These are phyloP conservation scores for Drosophila biarmipes DNA, from an alignment of 1,140 invertebrate species.

Conservation along the genomic window DNA sequence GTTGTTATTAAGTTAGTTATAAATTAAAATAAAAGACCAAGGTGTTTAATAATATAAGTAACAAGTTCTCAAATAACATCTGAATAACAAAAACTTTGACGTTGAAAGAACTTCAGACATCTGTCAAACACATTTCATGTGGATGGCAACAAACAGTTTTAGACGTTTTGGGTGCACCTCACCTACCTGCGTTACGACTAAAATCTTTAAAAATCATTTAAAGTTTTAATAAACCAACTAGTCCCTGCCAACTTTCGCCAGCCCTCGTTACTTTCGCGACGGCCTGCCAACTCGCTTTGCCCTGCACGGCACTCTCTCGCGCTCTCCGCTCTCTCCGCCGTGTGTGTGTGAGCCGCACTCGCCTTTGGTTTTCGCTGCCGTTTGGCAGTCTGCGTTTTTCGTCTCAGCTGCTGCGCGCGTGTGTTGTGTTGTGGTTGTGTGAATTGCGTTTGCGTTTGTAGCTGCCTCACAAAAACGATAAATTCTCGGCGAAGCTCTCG, in stretches of 20 bases:
- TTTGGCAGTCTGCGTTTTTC: constrained; percentile 35
- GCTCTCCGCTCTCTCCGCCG: constrained; percentile 18
- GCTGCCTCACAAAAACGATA: constrained; percentile 10
- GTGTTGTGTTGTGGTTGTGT: constrained; percentile 38
- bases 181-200: background rate
- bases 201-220: background rate
- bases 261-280: constrained; percentile 31
- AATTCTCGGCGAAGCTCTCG: constrained; percentile 20
- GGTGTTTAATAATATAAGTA: too few species aligned
- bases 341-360: constrained; percentile 22
- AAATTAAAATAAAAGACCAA: too few species aligned
- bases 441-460: constrained; percentile 21
- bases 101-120: too few species aligned
- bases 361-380: constrained; percentile 36
- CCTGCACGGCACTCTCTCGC: constrained; percentile 24
- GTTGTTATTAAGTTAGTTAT: too few species aligned
- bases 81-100: too few species aligned
- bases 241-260: constrained; percentile 21
- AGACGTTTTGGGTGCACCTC: too few species aligned
- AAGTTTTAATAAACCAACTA: too few species aligned
- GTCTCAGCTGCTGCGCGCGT: constrained; percentile 47
- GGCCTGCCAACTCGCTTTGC: constrained; percentile 44
- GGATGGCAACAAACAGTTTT: too few species aligned
- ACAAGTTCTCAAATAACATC: background rate
- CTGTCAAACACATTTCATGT: too few species aligned